These are phyloP conservation scores for Erebia aethiops DNA, from an alignment of 2,888 invertebrate species.

Conservation along the genomic window DNA sequence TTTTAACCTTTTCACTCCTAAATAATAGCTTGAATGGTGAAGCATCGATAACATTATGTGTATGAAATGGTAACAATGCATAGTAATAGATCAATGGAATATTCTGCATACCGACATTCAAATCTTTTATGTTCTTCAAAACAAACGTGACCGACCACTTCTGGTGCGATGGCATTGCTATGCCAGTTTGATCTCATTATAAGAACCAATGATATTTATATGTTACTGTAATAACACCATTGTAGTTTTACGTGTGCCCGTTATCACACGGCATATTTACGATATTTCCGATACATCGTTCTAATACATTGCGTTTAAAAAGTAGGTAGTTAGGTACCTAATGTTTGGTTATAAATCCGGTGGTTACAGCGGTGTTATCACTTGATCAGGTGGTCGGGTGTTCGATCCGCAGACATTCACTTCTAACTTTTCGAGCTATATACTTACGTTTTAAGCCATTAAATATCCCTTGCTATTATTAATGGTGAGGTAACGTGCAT, in stretches of 20 bases:
- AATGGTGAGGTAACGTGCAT: too few relatives aligned
- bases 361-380: too few relatives aligned
- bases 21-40: conserved; percentile 11
- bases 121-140: not conserved
- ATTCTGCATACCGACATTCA: not conserved
- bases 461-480: too few relatives aligned
- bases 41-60: conserved; percentile 3
- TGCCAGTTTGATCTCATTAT: conserved; percentile 17
- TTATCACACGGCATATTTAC: conserved; percentile 7
- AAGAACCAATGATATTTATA: not conserved
- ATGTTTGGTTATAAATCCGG: too few relatives aligned
- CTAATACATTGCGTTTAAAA: too few relatives aligned
- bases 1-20: conserved; percentile 1
- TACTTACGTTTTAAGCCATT: too few relatives aligned
- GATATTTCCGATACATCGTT: not conserved
- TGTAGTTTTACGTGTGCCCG: conserved; percentile 12
- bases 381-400: too few relatives aligned
- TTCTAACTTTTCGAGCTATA: too few relatives aligned
- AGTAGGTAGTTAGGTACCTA: too few relatives aligned
- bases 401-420: too few relatives aligned
- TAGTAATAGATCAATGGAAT: not conserved
- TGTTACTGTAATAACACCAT: not conserved
- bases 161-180: not conserved
- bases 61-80: conserved; percentile 3
- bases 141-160: conserved; percentile 20